Conservation (phyloP, 2,888 invertebrate species). For the Cheilosia urbana region DNA sequence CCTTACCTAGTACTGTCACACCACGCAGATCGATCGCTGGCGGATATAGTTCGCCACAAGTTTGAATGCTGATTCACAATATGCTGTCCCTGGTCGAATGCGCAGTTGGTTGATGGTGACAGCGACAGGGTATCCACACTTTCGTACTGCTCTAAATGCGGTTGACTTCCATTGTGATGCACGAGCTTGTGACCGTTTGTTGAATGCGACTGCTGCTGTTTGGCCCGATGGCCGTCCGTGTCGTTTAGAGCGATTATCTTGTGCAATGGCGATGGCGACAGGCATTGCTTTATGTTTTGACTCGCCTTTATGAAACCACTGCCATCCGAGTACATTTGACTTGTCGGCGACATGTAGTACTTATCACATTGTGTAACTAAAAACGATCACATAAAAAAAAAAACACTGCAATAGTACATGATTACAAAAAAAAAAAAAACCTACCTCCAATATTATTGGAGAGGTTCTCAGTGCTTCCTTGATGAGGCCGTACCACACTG, state of each 20-base stretch:
- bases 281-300: slow-evolving; percentile 82
- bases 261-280: slow-evolving; percentile 80
- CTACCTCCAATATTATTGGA: slow-evolving; percentile 43
- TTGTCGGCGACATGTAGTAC: slow-evolving; percentile 82
- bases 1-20: slow-evolving; percentile 57
- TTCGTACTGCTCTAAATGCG: slow-evolving; percentile 57
- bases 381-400: neutral
- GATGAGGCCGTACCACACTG: slow-evolving; percentile 33
- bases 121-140: slow-evolving; percentile 47
- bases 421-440: neutral
- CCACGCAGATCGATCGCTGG: slow-evolving; percentile 61
- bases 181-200: slow-evolving; percentile 23
- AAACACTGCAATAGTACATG: neutral
- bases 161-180: slow-evolving; percentile 53
- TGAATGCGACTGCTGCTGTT: slow-evolving; percentile 40
- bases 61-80: slow-evolving; percentile 32
- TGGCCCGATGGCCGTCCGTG: slow-evolving; percentile 28
- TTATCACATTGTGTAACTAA: slow-evolving; percentile 82
- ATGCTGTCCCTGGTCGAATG: slow-evolving; percentile 41
- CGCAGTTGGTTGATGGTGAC: slow-evolving; percentile 43
- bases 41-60: slow-evolving; percentile 49
- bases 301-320: slow-evolving; percentile 82
- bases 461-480: slow-evolving; percentile 61
- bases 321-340: slow-evolving; percentile 81
- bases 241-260: slow-evolving; percentile 51